Evolutionary conservation across 2,888 invertebrate genomes (phyloP), one percentile per base, ranked within the genome.

Genomic region (Parascotia fuliginaria): DNA sequence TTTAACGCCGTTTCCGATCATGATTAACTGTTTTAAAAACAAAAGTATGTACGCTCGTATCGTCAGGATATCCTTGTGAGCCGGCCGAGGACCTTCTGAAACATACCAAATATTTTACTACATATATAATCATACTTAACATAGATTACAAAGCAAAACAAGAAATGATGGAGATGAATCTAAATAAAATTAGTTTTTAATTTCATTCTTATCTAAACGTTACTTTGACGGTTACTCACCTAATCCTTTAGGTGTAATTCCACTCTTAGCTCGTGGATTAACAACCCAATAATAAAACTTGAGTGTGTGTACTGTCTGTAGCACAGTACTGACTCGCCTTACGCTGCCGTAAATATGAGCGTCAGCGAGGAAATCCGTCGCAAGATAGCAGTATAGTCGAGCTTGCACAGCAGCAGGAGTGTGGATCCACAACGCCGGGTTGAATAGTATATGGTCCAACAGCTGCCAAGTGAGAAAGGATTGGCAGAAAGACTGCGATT

Each of bases 261-360:
- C 98, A 87, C 98, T 98, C 89, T 98, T 98, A 61, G 97, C 95
- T 63, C 97, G 94, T 0, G 99, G 99, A 93, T 98, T 98, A 52
- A 97, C 96, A 36, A 99, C 97, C 99, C 99, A 99, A 86, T 99
- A 99, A 92, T 99, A 99, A 87, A 98, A 99, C 92, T 99, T 99
- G 59, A 99, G 94, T 2, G 99, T 98, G 86, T 99, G 99, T 67
- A 99, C 98, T 16, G 99, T 98, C 92, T 99, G 99, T 38, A 99
- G 93, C 0, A 99, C 98, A 0, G 99, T 99, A 74, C 98, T 98
- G 55, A 99, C 98, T 43, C 99, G 94, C 44, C 99, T 93, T 43
- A 99, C 98, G 86, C 98, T 98, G 75, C 97, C 98, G 92, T 99
- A 99, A 77, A 99, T 98, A 88, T 98, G 98, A 1, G 98, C 98